phyloP scores from a whole-genome alignment of 2,888 invertebrate genomes.

The Synanthedon vespiformis region DNA sequence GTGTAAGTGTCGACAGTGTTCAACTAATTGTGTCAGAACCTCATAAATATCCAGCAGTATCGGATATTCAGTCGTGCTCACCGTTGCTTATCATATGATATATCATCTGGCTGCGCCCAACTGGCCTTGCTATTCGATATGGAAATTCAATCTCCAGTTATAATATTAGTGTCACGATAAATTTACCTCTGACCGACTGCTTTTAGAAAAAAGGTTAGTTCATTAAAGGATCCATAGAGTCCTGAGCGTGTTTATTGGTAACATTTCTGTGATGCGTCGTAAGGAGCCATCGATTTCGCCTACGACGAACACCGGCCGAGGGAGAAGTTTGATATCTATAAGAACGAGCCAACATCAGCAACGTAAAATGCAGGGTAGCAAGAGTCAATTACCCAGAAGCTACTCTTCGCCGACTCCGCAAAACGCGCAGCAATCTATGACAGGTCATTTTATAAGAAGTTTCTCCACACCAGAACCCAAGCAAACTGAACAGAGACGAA shows the following conservation, averaged over 20 bases:
- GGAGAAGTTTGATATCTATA: conserved; percentile 48
- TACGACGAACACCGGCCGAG: conserved; percentile 30
- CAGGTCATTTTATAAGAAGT: conserved; percentile 46
- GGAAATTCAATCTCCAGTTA: conserved; percentile 45
- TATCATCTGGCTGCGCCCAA: conserved; percentile 43
- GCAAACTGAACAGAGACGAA: conserved; percentile 35
- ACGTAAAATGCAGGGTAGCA: conserved; percentile 30
- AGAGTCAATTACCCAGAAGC: conserved; percentile 49
- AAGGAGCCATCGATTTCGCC: conserved; percentile 32
- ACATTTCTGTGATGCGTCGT: conserved; percentile 34
- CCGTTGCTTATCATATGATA: conserved; percentile 58
- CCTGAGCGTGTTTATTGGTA: conserved; percentile 27
- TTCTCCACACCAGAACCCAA: conserved; percentile 56
- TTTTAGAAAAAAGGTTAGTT: conserved; percentile 31
- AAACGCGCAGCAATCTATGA: conserved; percentile 28
- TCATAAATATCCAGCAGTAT: conserved; percentile 17
- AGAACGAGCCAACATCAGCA: conserved; percentile 51
- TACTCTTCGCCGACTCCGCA: conserved; percentile 51
- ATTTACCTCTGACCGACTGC: conserved; percentile 35
- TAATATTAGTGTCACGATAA: conserved; percentile 25
- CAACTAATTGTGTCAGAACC: conserved; percentile 24
- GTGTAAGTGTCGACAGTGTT: conserved; percentile 12
- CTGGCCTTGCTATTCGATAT: conserved; percentile 55
- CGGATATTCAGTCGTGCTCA: conserved; percentile 45
- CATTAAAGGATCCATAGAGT: conserved; percentile 24